These are phyloP conservation scores for Bellardia bayeri DNA, from an alignment of 2,888 invertebrate species.

Conservation along the genomic window DNA sequence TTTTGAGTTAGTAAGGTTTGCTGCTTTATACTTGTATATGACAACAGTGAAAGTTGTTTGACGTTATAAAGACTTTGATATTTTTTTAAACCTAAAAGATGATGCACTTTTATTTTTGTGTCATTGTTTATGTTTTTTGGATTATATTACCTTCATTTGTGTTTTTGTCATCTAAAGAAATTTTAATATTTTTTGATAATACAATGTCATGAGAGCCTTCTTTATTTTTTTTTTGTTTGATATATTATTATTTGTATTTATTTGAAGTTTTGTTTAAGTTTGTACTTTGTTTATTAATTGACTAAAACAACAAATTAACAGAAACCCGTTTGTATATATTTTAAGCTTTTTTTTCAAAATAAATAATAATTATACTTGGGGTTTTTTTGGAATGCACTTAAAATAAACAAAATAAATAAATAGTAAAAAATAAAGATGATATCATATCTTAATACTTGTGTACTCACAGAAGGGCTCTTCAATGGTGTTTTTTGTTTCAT, in stretches of 20 bases:
- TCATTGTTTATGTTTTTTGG: constrained; percentile 4
- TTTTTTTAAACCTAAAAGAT: constrained; percentile 12
- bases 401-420: neutral
- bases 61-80: constrained; percentile 20
- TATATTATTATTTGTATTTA: constrained; percentile 15
- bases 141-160: neutral
- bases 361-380: constrained; percentile 40
- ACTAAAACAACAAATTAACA: constrained; percentile 17
- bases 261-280: constrained; percentile 21
- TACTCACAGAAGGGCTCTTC: constrained; percentile 36
- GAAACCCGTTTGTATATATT: constrained; percentile 45
- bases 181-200: constrained; percentile 20
- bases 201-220: constrained; percentile 55
- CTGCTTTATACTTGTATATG: constrained; percentile 4
- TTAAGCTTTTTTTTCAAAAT: constrained; percentile 27
- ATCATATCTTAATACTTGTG: constrained; percentile 45
- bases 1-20: constrained; percentile 1
- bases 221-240: neutral
- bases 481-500: constrained; percentile 6
- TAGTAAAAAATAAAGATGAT: constrained; percentile 46
- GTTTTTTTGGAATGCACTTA: constrained; percentile 28
- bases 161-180: constrained; percentile 14
- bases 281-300: constrained; percentile 36
- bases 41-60: constrained; percentile 67
- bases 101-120: constrained; percentile 33